These are phyloP conservation scores for Pipistrellus pipistrellus DNA, from an alignment of 2,797 vertebrate genomes.

Conservation along the genomic window DNA sequence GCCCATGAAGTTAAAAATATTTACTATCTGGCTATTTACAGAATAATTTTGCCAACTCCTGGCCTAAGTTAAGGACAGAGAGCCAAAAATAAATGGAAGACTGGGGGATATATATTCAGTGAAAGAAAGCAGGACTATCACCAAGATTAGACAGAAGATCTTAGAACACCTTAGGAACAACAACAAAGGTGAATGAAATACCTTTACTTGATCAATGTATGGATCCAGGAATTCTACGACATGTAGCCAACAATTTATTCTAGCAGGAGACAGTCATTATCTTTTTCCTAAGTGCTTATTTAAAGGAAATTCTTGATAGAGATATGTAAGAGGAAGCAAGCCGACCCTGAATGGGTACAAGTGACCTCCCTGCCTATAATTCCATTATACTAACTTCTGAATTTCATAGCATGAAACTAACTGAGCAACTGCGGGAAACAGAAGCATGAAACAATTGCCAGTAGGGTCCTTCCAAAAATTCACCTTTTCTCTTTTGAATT, in stretches of 20 bases:
- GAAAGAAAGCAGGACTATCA: background rate
- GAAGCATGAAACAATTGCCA: conserved; percentile 63
- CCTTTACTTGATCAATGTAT: background rate
- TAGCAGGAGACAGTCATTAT: conserved; percentile 2
- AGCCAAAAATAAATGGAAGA: background rate
- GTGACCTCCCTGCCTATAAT: conserved; percentile 39
- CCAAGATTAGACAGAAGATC: background rate
- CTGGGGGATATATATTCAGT: background rate
- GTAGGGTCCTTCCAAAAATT: background rate
- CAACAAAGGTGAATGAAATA: background rate
- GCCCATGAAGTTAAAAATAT: background rate
- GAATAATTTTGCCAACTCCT: background rate
- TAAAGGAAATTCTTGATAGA: conserved; percentile 54
- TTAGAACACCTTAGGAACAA: background rate
- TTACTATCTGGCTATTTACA: background rate
- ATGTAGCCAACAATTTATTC: background rate
- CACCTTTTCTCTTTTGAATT: conserved; percentile 6
- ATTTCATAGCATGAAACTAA: background rate
- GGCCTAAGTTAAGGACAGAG: background rate
- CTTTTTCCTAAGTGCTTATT: conserved; percentile 33
- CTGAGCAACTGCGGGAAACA: conserved; percentile 61
- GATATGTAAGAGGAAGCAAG: background rate
- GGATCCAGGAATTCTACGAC: background rate
- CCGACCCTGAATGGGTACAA: conserved; percentile 10
- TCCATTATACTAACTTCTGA: conserved; percentile 32